These are phyloP conservation scores for Harpagoxenus sublaevis DNA, from an alignment of 2,888 invertebrate genomes.

Conservation along the genomic window DNA sequence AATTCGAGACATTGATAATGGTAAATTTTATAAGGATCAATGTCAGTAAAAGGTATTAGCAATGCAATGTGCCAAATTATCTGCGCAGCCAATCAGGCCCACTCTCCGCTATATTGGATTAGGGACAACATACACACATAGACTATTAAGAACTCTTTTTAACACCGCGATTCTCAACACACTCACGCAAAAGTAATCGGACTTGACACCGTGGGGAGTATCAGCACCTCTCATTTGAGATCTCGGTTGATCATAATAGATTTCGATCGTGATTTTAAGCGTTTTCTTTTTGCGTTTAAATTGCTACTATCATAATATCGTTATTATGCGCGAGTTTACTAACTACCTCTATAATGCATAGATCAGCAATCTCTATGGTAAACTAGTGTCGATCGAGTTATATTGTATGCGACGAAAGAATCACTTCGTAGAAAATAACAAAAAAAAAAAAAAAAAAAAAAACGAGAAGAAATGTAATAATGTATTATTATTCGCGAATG, in stretches of 20 bases:
- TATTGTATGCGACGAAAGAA: conserved; percentile 57
- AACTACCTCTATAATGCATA: conserved; percentile 53
- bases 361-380: conserved; percentile 46
- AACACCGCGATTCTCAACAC: conserved; percentile 17
- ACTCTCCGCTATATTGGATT: conserved; percentile 54
- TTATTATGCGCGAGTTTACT: conserved; percentile 54
- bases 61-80: conserved; percentile 13
- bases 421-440: conserved; percentile 57
- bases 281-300: conserved; percentile 30
- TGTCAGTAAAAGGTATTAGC: background rate
- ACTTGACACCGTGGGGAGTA: conserved; percentile 29
- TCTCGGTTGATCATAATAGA: conserved; percentile 30
- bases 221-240: conserved; percentile 20
- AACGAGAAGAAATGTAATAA: background rate
- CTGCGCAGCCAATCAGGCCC: conserved; percentile 7
- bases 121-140: conserved; percentile 58
- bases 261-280: conserved; percentile 49
- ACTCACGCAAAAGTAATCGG: conserved; percentile 41
- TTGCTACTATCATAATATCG: conserved; percentile 44
- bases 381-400: conserved; percentile 54
- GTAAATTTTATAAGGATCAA: background rate
- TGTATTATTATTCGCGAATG: conserved; percentile 15
- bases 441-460: conserved; percentile 40
- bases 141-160: conserved; percentile 32
- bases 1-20: background rate